phyloP scores from a whole-genome alignment of 1,140 invertebrate genomes.

The Saccostrea echinata region DNA sequence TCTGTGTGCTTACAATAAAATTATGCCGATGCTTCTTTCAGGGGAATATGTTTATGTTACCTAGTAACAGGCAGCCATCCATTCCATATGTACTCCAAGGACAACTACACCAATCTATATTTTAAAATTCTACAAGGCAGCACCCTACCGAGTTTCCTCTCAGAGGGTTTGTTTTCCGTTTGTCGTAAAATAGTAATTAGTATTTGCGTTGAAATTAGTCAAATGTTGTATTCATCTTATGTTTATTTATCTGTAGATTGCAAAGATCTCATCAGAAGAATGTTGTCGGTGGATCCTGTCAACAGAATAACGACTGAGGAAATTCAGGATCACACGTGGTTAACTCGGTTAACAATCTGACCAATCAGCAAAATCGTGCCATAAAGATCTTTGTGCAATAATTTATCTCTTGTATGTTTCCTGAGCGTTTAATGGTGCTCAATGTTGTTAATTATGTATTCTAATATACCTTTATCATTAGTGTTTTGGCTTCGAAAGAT shows the following conservation, averaged over 20 bases:
- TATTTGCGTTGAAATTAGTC: not conserved
- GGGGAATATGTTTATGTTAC: conserved; percentile 47
- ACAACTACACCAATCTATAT: conserved; percentile 34
- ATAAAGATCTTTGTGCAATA: not conserved
- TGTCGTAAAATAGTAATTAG: too few relatives aligned
- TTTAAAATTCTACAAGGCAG: conserved; percentile 49
- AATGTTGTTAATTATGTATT: not conserved
- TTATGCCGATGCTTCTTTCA: conserved; percentile 18
- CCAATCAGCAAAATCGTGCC: not conserved
- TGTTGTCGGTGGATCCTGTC: conserved; percentile 36
- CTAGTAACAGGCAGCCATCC: conserved; percentile 46
- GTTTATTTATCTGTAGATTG: conserved; percentile 42
- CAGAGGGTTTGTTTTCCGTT: conserved; percentile 22
- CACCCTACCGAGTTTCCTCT: conserved; percentile 24
- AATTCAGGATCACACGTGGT: conserved; percentile 41
- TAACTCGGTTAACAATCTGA: conserved; percentile 8
- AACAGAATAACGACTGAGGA: conserved; percentile 38
- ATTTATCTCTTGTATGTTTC: not conserved
- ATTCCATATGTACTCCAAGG: conserved; percentile 40
- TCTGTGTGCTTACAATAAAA: not conserved
- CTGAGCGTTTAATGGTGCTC: not conserved
- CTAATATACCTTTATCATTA: too few relatives aligned
- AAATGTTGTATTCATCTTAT: not conserved
- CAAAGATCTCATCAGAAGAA: conserved; percentile 24
- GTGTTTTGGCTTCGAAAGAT: too few relatives aligned